Base-by-base conservation (phyloP, 2,888 invertebrate species). In the Smittia aterrima region DNA sequence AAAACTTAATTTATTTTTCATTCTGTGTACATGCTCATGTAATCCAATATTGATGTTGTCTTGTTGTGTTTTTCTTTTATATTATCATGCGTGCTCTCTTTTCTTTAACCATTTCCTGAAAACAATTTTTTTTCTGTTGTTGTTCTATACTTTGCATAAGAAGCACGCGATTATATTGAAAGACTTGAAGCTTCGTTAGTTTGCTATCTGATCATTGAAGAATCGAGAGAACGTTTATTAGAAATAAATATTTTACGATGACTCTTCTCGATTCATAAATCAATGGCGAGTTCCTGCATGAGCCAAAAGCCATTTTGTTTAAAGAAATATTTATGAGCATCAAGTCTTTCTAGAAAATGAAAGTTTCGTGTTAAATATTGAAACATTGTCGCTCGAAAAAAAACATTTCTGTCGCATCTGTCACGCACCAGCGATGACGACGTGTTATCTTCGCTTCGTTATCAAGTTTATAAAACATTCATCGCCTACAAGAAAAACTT, bases 381-480 rank as follows among this genome's bases (percentile, higher is more conserved):
- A 58, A 18, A 58, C 58, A 18, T 20, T 58, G 58, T 22, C 58
- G 58, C 22, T 22, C 11, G 47, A 58, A 18, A 13, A 18, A 18
- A 18, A 22, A n/a, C n/a, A n/a, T n/a, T 58, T 7, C 7, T 22
- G n/a, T 58, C 58, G n/a, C 58, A 58, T 58, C 58, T 58, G 2
- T 22, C 58, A 58, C 58, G 58, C 2, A 13, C 18, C 22, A 2
- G 22, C 18, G n/a, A 58, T 58, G n/a, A 58, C 58, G 18, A 58
- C n/a, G 22, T 22, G 58, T 18, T 58, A 58, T 58, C 58, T 13
- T 58, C 58, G 18, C 58, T 58, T 58, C 58, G 58, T 58, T 58
- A 58, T 58, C 58, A 18, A 58, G 3, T 18, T 6, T 13, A 58
- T 58, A 58, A 58, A 58, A 58, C 22, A 58, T 58, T 58, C n/a